Base-by-base conservation (phyloP, 2,797 vertebrate species). In the Tapirus indicus region DNA sequence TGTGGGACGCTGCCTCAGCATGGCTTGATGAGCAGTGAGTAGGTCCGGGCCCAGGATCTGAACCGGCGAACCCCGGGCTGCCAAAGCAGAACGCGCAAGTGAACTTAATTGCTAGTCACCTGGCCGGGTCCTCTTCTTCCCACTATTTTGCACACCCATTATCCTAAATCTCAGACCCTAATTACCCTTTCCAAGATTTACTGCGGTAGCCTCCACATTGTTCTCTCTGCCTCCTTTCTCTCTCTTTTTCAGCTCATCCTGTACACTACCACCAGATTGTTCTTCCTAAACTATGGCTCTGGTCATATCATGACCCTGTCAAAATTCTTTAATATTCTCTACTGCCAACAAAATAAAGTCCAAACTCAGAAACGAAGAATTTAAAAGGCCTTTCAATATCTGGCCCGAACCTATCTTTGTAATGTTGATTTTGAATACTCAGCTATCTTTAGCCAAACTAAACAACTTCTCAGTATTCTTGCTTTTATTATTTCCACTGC, bases 281-380 rank as follows among this genome's bases (percentile, higher is more conserved):
- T 66, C 44, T 91, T 89, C 72, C 38, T 93, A 38, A 58, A 60
- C n/a, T 35, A 66, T 32, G 94, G 69, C 49, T 72, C 23, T 86
- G 78, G 44, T 64, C 85, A 49, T 75, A 47, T 41, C 25, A 9
- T 5, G 13, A 23, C 32, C 69, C 78, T 77, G 58, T 84, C 25
- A 49, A 82, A 78, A 75, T 66, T 78, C n/a, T 78, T 83, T 44
- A 93, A 16, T 74, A 75, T 38, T 93, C 41, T 74, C 58, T 60
- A 62, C 14, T 54, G 74, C 83, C 74, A 83, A 90, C 21, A 85
- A 96, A 75, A 92, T 95, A 49, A 97, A 93, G 52, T 56, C 54
- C 23, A 90, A 95, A 89, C 49, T 75, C 71, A 94, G 85, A 91
- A 96, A 82, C 16, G 87, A 95, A 74, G 60, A 94, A 52, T 78